Percentiles rank a stretch among this genome's conserved stretches.
Conservation (phyloP, 23 tunicate species). For the Styela plicata region DNA sequence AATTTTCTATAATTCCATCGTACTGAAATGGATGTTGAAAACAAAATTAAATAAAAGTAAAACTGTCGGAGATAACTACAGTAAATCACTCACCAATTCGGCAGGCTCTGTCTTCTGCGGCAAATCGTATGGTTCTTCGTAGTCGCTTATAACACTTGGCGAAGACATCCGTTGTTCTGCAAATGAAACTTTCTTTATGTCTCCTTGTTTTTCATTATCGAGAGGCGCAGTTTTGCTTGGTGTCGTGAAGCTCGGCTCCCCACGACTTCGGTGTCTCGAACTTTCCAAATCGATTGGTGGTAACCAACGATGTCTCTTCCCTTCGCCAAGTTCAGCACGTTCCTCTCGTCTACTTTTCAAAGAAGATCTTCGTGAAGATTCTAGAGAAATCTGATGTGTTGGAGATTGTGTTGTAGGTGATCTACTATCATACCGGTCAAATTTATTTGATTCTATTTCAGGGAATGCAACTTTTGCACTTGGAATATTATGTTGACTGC, state of each 20-base stretch:
- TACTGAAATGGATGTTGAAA: no score
- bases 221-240: no score
- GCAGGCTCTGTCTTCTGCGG: no score
- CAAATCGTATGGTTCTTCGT: no score
- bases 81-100: no score
- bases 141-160: background rate
- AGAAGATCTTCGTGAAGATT: constrained; percentile 9
- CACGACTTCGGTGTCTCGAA: background rate
- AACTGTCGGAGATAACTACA: no score
- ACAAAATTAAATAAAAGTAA: no score
- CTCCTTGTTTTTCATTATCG: background rate
- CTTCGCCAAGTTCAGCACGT: background rate
- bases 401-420: background rate
- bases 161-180: background rate
- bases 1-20: no score
- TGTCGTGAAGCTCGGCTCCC: background rate
- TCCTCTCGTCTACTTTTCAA: background rate
- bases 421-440: background rate
- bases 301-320: background rate
- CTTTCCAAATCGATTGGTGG: background rate
- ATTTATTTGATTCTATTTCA: background rate
- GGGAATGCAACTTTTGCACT: background rate
- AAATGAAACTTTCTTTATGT: background rate
- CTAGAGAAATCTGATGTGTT: background rate
- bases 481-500: background rate